A percentile compares a stretch with the other conserved stretches of the same genome.
Conservation (phyloP, 2,888 invertebrate genomes). For the Erebia palarica region DNA sequence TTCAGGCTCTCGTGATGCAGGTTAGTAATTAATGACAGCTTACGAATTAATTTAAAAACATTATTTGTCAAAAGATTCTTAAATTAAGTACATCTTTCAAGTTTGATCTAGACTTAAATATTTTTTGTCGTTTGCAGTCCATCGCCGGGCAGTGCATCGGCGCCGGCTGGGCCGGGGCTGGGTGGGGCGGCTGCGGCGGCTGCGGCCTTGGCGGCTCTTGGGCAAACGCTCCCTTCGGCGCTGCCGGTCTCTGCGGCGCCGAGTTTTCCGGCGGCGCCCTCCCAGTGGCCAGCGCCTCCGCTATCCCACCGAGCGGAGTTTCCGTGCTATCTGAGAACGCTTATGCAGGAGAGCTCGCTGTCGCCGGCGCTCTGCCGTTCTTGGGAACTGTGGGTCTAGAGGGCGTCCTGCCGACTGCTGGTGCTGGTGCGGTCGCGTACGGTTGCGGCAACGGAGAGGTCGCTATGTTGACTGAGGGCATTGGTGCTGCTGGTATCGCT, state of each 20-base stretch:
- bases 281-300: conserved; percentile 48
- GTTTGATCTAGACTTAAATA: background rate
- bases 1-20: conserved; percentile 35
- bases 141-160: conserved; percentile 35
- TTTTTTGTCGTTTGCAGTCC: conserved; percentile 24
- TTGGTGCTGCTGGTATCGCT: conserved; percentile 29
- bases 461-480: conserved; percentile 37
- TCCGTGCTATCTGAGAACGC: conserved; percentile 48
- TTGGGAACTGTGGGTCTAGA: conserved; percentile 37
- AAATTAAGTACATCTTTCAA: no score
- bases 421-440: conserved; percentile 42
- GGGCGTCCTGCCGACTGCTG: conserved; percentile 42
- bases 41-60: no score
- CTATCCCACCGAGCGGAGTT: conserved; percentile 45
- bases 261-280: conserved; percentile 40
- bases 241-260: conserved; percentile 6
- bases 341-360: conserved; percentile 48
- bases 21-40: conserved; percentile 9
- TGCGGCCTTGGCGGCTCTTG: background rate
- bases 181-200: background rate
- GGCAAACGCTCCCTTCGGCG: conserved; percentile 18
- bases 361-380: conserved; percentile 42
- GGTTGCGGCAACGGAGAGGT: conserved; percentile 44
- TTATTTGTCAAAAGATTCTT: no score
- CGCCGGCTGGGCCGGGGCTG: conserved; percentile 5